Evolutionary conservation across 2,797 vertebrate genomes (phyloP).

Genomic region (Thaleichthys pacificus): DNA sequence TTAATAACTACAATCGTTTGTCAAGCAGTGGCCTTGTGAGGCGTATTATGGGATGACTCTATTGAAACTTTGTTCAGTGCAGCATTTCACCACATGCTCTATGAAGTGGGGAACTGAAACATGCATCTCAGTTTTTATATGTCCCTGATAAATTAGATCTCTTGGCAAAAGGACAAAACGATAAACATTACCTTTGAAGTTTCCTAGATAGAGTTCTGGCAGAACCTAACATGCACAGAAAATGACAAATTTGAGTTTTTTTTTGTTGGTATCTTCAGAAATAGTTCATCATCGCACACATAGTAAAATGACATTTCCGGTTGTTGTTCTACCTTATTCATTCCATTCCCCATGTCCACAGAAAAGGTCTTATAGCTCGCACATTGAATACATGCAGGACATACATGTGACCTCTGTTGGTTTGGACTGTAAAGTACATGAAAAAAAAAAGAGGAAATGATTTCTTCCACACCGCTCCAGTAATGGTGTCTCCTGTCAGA

Average conservation of each 20-base stretch:
- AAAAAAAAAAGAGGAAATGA: too few species aligned
- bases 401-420: background rate
- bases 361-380: background rate
- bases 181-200: conserved; percentile 82
- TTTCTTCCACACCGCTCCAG: too few species aligned
- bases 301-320: background rate
- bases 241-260: background rate
- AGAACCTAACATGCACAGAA: conserved; percentile 79
- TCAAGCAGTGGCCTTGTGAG: conserved; percentile 11
- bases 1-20: background rate
- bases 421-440: too few species aligned
- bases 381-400: conserved; percentile 2
- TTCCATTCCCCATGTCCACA: conserved; percentile 69
- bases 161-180: conserved; percentile 14
- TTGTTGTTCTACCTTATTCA: conserved; percentile 65
- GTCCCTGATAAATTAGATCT: conserved; percentile 47
- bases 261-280: background rate
- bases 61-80: conserved; percentile 71
- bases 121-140: conserved; percentile 35
- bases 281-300: background rate
- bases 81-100: conserved; percentile 66
- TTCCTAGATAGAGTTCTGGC: conserved; percentile 87
- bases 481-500: too few species aligned
- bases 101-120: conserved; percentile 71
- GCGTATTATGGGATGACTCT: conserved; percentile 40